These are phyloP conservation scores for Platycheirus rosarum DNA, from an alignment of 2,888 invertebrate genomes.

Conservation along the genomic window DNA sequence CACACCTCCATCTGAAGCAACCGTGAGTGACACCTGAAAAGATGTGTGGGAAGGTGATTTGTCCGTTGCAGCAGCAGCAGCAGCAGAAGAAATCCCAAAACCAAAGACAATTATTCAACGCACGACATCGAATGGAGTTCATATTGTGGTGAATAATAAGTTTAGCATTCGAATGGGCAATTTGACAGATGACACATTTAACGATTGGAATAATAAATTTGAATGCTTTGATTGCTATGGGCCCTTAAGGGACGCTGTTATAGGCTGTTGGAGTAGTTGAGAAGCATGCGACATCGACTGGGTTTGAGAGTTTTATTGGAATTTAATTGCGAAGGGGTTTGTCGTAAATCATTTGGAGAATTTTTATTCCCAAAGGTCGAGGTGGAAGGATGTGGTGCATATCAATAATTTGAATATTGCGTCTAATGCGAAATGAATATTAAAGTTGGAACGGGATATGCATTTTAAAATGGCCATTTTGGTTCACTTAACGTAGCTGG, in stretches of 20 bases:
- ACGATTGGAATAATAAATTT: conserved; percentile 73
- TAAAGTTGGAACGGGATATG: neutral
- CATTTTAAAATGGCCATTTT: too few relatives aligned
- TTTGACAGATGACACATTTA: conserved; percentile 72
- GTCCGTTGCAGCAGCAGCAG: conserved; percentile 27
- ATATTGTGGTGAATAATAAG: conserved; percentile 73
- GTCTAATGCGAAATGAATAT: conserved; percentile 7
- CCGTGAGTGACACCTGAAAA: conserved; percentile 69
- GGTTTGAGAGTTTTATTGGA: conserved; percentile 67
- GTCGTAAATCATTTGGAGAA: conserved; percentile 59
- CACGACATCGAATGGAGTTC: conserved; percentile 65
- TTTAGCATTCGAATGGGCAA: conserved; percentile 64
- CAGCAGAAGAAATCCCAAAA: conserved; percentile 10
- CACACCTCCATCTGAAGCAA: conserved; percentile 15
- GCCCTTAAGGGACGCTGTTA: conserved; percentile 15
- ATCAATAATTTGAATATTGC: conserved; percentile 17
- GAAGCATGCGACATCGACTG: conserved; percentile 53
- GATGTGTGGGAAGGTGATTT: conserved; percentile 69
- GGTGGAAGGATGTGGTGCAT: conserved; percentile 22
- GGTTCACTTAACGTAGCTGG: too few relatives aligned
- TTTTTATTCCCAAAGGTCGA: neutral
- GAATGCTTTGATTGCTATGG: conserved; percentile 38
- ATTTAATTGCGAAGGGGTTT: conserved; percentile 67
- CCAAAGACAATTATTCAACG: conserved; percentile 70
- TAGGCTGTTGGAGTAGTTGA: conserved; percentile 33